These are phyloP conservation scores for Pararge aegeria DNA, from an alignment of 1,140 invertebrate genomes.

Conservation along the genomic window DNA sequence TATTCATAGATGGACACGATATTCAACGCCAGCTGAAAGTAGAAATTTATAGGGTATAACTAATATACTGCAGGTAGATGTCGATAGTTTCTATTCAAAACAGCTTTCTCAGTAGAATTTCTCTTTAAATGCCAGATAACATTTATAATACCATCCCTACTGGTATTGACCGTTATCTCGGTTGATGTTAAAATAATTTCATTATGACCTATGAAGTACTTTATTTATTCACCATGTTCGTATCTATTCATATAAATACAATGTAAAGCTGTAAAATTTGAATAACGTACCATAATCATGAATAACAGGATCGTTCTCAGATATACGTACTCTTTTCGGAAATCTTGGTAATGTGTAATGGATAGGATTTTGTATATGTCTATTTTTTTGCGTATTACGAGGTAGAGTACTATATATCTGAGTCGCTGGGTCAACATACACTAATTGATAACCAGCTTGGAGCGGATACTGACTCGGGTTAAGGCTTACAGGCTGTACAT, in stretches of 20 bases:
- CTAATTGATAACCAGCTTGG: constrained; percentile 43
- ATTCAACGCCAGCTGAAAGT: constrained; percentile 34
- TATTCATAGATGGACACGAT: background rate
- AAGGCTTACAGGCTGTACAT: constrained; percentile 38
- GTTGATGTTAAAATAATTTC: background rate
- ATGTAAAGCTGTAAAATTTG: background rate
- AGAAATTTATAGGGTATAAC: constrained; percentile 49
- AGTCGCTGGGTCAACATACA: constrained; percentile 44
- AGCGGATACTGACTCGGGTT: constrained; percentile 30
- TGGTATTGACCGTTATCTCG: constrained; percentile 21
- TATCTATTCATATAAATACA: background rate
- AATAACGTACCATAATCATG: constrained; percentile 64
- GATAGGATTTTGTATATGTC: constrained; percentile 30
- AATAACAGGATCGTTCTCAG: constrained; percentile 58
- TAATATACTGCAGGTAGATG: constrained; percentile 54
- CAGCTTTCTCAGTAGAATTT: constrained; percentile 69
- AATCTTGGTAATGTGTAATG: constrained; percentile 58
- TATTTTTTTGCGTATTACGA: constrained; percentile 27
- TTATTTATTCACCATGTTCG: background rate
- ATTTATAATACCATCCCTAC: constrained; percentile 22
- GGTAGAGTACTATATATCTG: constrained; percentile 50
- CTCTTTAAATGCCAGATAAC: constrained; percentile 44
- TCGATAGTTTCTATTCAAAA: constrained; percentile 68
- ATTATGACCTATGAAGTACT: too few relatives aligned
- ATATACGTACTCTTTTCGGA: constrained; percentile 63